A percentile compares a stretch with the other conserved stretches of the same genome.
phyloP scores from a whole-genome alignment of 1,140 invertebrate genomes.

The Apis cerana region DNA sequence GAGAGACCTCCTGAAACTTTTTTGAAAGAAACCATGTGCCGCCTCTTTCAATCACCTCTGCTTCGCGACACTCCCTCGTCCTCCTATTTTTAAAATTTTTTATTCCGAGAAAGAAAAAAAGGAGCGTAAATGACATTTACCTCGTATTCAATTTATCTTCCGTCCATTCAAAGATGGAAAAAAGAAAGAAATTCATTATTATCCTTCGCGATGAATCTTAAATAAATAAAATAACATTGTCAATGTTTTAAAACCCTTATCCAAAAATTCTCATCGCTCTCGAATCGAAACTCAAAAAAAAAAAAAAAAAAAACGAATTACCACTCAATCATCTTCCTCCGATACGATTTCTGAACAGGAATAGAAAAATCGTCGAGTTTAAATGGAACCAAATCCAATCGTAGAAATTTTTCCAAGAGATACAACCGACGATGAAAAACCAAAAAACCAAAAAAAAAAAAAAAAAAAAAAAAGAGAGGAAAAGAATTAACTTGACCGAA shows the following conservation, averaged over 20 bases:
- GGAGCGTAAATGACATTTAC: no score
- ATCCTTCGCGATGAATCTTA: no score
- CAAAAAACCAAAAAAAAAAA: not conserved
- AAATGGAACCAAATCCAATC: not conserved
- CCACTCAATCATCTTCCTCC: not conserved
- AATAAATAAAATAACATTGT: no score
- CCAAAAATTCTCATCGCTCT: no score
- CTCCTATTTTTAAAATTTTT: no score
- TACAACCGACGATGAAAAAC: not conserved
- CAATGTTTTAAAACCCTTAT: no score
- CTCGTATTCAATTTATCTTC: no score
- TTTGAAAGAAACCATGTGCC: not conserved
- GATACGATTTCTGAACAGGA: not conserved
- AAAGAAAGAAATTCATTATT: no score
- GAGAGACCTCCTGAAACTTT: not conserved
- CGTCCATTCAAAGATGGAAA: no score
- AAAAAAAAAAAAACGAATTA: not conserved
- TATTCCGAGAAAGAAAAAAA: not conserved
- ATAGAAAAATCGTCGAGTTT: not conserved
- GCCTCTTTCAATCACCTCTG: not conserved
- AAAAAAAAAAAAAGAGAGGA: not conserved
- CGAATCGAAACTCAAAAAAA: no score
- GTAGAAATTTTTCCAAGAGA: not conserved
- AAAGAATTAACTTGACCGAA: constrained; percentile 35
- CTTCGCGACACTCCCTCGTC: no score